Evolutionary conservation across 2,888 invertebrate species (phyloP), one percentile per base, ranked within the genome.

Genomic region (Anodontia alba): DNA sequence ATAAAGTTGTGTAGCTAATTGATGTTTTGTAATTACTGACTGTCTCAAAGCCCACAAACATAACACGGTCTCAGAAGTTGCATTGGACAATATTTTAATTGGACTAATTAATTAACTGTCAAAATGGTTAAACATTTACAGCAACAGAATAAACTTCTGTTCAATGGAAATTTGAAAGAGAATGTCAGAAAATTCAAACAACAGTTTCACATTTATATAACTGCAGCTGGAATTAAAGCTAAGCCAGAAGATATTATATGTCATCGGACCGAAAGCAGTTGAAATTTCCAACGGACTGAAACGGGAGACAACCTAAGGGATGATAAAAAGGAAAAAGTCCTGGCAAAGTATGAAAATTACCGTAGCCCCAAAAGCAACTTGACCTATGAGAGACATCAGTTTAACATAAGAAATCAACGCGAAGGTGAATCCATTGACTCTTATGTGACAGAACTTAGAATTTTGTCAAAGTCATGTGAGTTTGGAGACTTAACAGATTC

Each of bases 351-450:
- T n/a, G n/a, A n/a, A n/a, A n/a, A n/a, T n/a, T n/a, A n/a, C n/a
- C n/a, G n/a, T n/a, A n/a, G 36, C 17, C 86, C 81, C 8, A 76
- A 69, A n/a, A 69, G 62, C 29, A 86, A 86, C 38, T 54, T 73
- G 26, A 75, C 80, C 17, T 81, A 54, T 69, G 81, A 83, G 46
- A 54, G 86, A 68, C 82, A 86, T 38, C 70, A 23, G 42, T 83
- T 81, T 43, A 73, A 71, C 67, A 74, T 69, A n/a, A 46, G 81
- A 31, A 42, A 7, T 5, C 82, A 84, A 31, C 67, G 66, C 31
- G 46, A 51, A 36, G 67, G 70, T 31, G 78, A 80, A 70, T 73
- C 73, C 2, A 71, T 86, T 54, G 80, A 29, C 57, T 81, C 29
- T n/a, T n/a, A n/a, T n/a, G n/a, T n/a, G n/a, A n/a, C n/a, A n/a